Conservation (phyloP, 2,888 invertebrate species). For the Boloria euphrosyne region DNA sequence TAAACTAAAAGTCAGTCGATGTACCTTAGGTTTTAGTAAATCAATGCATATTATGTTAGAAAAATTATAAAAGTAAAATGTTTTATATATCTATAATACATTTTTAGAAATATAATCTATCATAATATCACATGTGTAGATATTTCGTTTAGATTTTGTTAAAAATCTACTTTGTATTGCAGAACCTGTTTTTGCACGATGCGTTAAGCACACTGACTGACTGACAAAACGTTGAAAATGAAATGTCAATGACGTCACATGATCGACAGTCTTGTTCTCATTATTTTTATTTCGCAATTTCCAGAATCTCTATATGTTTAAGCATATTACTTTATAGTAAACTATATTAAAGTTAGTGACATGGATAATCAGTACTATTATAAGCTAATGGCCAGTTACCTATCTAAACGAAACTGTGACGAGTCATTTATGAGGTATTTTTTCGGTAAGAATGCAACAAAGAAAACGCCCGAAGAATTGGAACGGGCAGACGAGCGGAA, state of each 20-base stretch:
- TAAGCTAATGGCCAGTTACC: conserved; percentile 75
- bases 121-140: no score
- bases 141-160: not conserved
- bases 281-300: conserved; percentile 79
- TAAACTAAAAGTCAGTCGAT: no score
- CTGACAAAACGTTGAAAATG: conserved; percentile 24
- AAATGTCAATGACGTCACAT: conserved; percentile 65
- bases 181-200: not conserved
- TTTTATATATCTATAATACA: no score
- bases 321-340: conserved; percentile 39
- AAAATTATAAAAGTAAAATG: no score
- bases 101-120: no score
- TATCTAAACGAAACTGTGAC: conserved; percentile 77
- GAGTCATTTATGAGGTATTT: conserved; percentile 79
- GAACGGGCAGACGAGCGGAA: conserved; percentile 76
- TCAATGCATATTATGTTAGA: no score
- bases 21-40: no score
- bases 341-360: conserved; percentile 20
- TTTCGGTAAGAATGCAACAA: conserved; percentile 72
- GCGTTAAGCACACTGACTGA: conserved; percentile 12
- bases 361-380: conserved; percentile 80
- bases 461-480: conserved; percentile 73
- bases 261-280: conserved; percentile 67
- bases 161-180: not conserved
- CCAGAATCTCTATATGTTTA: conserved; percentile 52